Base-by-base conservation (phyloP, 2,888 invertebrate genomes). In the Apotomis betuletana region DNA sequence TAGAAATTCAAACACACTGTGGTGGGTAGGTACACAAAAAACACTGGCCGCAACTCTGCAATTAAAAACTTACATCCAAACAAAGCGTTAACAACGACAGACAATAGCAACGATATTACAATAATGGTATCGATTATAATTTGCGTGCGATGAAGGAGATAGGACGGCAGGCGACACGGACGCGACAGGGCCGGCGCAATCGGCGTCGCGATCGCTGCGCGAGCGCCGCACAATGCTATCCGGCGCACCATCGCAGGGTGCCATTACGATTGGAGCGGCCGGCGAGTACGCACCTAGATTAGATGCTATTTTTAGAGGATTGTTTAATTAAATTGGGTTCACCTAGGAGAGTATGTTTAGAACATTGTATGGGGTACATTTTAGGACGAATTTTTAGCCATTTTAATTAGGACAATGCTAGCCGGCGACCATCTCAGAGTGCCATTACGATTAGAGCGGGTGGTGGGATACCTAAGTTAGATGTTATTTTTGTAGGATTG, bases 101-200 rank as follows among this genome's bases (percentile, higher is more conserved):
- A 65, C 67, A 67, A 67, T 59, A 67, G 67, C 49, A 75, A 68
- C 69, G 69, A 61, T 69, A 69, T 69, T 69, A 67, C 67, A 67
- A 70, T 70, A 70, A 70, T 70, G 64, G 70, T 70, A 67, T 70
- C 70, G 70, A 70, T 70, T 70, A 70, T 70, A 70, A 70, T 70
- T 70, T 70, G 70, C 70, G 70, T 70, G 70, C 70, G 67, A 70
- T 67, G 69, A 62, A 51, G 38, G 58, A 13, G 69, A 70, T 70
- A 70, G 69, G 54, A 46, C 36, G 41, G 36, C 61, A 70, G 46
- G 69, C 69, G 69, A 70, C 69, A 70, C 65, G 57, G 58, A 70
- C 55, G 62, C 55, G 69, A 70, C 67, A 67, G 65, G 49, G 70
- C 70, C 15, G 55, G 44, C 54, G 59, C 65, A 59, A 73, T 73